Percentiles rank a stretch among this genome's conserved stretches.
These are phyloP conservation scores for Probaryconus sp. DNA, from an alignment of 1,140 invertebrate species.

Conservation along the genomic window DNA sequence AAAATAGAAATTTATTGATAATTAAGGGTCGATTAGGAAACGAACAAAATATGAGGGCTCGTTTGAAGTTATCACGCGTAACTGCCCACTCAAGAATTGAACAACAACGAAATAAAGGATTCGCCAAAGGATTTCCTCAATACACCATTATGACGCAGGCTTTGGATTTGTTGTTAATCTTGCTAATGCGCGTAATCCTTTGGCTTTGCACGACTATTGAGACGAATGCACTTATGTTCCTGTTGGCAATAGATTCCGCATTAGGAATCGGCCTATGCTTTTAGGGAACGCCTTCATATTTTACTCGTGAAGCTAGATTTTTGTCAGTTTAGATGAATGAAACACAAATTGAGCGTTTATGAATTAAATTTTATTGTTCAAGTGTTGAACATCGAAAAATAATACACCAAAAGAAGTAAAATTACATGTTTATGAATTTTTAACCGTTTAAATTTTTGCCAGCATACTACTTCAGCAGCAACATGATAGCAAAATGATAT, in stretches of 20 bases:
- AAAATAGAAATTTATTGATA: too few relatives aligned
- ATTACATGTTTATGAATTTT: too few relatives aligned
- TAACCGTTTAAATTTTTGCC: too few relatives aligned
- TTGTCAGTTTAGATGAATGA: slow-evolving; percentile 46
- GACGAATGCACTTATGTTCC: slow-evolving; percentile 70
- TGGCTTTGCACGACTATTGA: slow-evolving; percentile 72
- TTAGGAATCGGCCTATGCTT: slow-evolving; percentile 68
- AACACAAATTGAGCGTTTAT: slow-evolving; percentile 37
- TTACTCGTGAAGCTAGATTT: slow-evolving; percentile 43
- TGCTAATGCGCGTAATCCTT: slow-evolving; percentile 74
- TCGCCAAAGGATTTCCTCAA: slow-evolving; percentile 63
- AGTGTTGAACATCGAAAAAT: too few relatives aligned
- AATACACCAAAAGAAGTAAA: too few relatives aligned
- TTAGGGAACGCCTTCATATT: slow-evolving; percentile 42
- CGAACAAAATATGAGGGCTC: too few relatives aligned
- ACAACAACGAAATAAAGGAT: slow-evolving; percentile 42
- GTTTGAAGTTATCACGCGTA: slow-evolving; percentile 19
- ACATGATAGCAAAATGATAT: too few relatives aligned
- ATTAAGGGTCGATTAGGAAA: too few relatives aligned
- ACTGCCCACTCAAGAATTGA: slow-evolving; percentile 56
- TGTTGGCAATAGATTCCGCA: slow-evolving; percentile 48
- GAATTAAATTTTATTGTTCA: too few relatives aligned
- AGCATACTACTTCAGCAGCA: too few relatives aligned
- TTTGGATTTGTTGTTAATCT: slow-evolving; percentile 68
- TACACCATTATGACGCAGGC: slow-evolving; percentile 47